Percentiles rank a stretch among this genome's conserved stretches.
Evolutionary conservation across 2,797 vertebrate species (phyloP).

Genomic region (Melanotaenia parkinsoni): DNA sequence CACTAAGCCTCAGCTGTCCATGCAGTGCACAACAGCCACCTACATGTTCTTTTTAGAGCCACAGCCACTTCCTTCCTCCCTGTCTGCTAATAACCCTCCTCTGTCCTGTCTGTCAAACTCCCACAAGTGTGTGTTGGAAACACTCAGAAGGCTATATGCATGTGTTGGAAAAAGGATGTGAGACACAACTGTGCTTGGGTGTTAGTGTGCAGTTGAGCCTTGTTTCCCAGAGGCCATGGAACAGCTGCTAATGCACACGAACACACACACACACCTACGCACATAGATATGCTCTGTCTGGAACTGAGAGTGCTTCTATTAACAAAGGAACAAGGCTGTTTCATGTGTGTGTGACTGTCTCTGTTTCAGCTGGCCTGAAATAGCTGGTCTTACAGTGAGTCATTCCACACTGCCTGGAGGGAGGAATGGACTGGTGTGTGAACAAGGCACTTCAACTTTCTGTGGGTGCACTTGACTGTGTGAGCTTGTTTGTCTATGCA

Average conservation of each 20-base stretch:
- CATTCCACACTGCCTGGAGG: conserved; percentile 57
- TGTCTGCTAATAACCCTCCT: conserved; percentile 66
- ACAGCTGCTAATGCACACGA: conserved; percentile 71
- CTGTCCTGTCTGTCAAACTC: conserved; percentile 57
- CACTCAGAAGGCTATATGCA: conserved; percentile 38
- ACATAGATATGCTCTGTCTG: conserved; percentile 54
- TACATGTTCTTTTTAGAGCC: conserved; percentile 70
- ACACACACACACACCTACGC: conserved; percentile 42
- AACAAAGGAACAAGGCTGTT: conserved; percentile 70
- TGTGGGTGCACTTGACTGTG: conserved; percentile 59
- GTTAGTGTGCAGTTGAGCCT: conserved; percentile 60
- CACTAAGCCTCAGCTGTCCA: conserved; percentile 74
- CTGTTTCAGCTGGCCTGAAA: conserved; percentile 74
- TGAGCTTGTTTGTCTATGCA: conserved; percentile 59
- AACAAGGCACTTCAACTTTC: conserved; percentile 57
- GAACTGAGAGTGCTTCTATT: conserved; percentile 65
- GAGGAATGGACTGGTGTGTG: conserved; percentile 44
- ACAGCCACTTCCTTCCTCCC: conserved; percentile 67
- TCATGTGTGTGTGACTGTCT: conserved; percentile 75
- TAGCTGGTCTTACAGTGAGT: conserved; percentile 73
- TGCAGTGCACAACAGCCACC: conserved; percentile 63
- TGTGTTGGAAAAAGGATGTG: conserved; percentile 74
- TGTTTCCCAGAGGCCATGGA: conserved; percentile 62
- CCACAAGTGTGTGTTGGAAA: conserved; percentile 54
- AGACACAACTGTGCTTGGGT: conserved; percentile 60